These are phyloP conservation scores for Cervus canadensis DNA, from an alignment of 2,113 vertebrate species.

Conservation along the genomic window DNA sequence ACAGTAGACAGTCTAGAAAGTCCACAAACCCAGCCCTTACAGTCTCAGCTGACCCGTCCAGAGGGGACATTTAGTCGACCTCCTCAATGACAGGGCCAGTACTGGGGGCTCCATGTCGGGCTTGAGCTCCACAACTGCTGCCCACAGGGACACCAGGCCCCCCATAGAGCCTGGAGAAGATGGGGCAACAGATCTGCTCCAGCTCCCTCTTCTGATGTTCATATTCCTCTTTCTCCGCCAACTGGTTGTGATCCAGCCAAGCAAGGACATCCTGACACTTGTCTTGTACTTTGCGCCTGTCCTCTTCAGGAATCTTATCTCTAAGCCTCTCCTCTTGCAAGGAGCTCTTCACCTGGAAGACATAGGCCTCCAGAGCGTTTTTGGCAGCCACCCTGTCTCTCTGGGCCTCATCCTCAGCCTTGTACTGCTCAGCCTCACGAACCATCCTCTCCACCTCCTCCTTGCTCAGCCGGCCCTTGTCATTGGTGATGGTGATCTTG, in stretches of 20 bases:
- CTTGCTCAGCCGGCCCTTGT: constrained; percentile 89
- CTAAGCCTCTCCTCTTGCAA: constrained; percentile 87
- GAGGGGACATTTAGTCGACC: constrained; percentile 79
- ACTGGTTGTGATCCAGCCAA: constrained; percentile 89
- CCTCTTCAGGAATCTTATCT: constrained; percentile 86
- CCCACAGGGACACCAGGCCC: constrained; percentile 78
- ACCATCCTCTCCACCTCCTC: constrained; percentile 90
- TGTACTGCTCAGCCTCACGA: constrained; percentile 85
- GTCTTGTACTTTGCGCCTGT: constrained; percentile 84
- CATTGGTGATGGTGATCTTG: constrained; percentile 90
- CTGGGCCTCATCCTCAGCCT: constrained; percentile 83
- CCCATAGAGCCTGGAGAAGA: constrained; percentile 86
- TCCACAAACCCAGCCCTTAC: neutral
- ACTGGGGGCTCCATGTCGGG: constrained; percentile 17
- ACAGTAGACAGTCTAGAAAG: neutral
- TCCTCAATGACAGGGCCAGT: constrained; percentile 87
- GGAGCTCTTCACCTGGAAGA: constrained; percentile 89
- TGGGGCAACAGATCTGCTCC: constrained; percentile 86
- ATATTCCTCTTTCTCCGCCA: constrained; percentile 89
- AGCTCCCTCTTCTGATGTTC: constrained; percentile 88
- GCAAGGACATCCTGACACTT: constrained; percentile 88
- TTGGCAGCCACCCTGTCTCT: constrained; percentile 85
- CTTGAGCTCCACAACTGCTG: constrained; percentile 72
- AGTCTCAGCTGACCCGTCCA: neutral
- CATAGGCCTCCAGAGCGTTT: constrained; percentile 86